Conservation (phyloP, 2,797 vertebrate species). For the Coendou prehensilis region DNA sequence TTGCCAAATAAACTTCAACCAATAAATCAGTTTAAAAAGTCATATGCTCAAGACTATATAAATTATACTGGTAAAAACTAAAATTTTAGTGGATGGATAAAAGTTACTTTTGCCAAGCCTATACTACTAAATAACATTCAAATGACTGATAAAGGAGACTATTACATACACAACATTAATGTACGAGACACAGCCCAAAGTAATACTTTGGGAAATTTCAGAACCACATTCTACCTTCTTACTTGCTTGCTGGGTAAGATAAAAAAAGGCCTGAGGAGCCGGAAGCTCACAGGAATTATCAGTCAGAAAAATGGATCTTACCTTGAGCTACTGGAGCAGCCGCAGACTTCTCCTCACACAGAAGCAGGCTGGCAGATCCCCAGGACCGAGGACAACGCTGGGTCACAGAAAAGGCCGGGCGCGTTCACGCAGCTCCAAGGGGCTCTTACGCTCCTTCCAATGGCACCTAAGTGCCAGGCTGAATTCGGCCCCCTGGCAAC, state of each 20-base stretch:
- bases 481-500: background rate
- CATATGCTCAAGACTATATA: background rate
- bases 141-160: conserved; percentile 37
- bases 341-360: background rate
- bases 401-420: background rate
- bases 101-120: conserved; percentile 52
- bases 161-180: background rate
- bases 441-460: background rate
- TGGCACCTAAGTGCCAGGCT: background rate
- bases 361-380: background rate
- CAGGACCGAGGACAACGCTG: background rate
- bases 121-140: conserved; percentile 7
- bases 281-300: conserved; percentile 4
- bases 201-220: conserved; percentile 17
- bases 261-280: background rate
- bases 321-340: background rate
- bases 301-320: background rate
- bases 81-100: conserved; percentile 27
- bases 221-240: background rate
- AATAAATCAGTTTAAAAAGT: conserved; percentile 23
- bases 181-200: background rate
- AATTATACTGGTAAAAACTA: conserved; percentile 22
- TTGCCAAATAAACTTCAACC: background rate
- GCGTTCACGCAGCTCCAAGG: background rate
- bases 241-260: background rate